Percentiles rank a stretch among this genome's conserved stretches.
Evolutionary conservation across 2,797 vertebrate species (phyloP).

Genomic region (Aplochiton taeniatus): DNA sequence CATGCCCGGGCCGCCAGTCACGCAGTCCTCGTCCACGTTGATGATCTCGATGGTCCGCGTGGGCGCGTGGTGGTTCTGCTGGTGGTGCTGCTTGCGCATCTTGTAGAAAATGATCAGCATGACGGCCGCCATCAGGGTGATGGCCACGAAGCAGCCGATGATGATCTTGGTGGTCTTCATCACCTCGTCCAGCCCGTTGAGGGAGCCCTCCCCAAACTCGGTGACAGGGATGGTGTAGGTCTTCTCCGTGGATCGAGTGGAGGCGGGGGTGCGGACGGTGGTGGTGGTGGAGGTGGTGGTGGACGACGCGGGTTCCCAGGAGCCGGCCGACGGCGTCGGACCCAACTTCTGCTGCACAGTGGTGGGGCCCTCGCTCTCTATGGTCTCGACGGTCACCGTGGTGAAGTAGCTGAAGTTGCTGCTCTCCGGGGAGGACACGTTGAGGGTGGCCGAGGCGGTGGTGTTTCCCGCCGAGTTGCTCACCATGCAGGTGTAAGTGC

Average conservation of each 20-base stretch:
- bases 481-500: slow-evolving; percentile 98
- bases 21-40: slow-evolving; percentile 95
- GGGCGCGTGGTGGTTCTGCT: slow-evolving; percentile 95
- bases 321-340: slow-evolving; percentile 86
- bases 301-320: slow-evolving; percentile 77
- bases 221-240: slow-evolving; percentile 92
- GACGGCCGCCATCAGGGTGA: slow-evolving; percentile 98
- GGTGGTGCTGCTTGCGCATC: slow-evolving; percentile 99
- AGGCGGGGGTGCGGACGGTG: slow-evolving; percentile 84
- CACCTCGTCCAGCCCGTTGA: slow-evolving; percentile 94
- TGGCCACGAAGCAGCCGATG: slow-evolving; percentile 99
- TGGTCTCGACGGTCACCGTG: slow-evolving; percentile 97
- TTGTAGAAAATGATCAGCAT: slow-evolving; percentile 99
- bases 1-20: slow-evolving; percentile 90
- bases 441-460: slow-evolving; percentile 95
- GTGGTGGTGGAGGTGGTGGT: slow-evolving; percentile 88
- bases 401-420: slow-evolving; percentile 97
- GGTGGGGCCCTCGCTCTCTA: slow-evolving; percentile 93
- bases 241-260: slow-evolving; percentile 92
- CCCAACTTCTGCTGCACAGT: slow-evolving; percentile 86
- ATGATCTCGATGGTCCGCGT: slow-evolving; percentile 98
- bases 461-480: slow-evolving; percentile 99
- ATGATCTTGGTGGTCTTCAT: slow-evolving; percentile 99
- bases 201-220: slow-evolving; percentile 83
- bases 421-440: slow-evolving; percentile 93